Percentiles rank a stretch among this genome's conserved stretches.
Evolutionary conservation across 2,888 invertebrate species (phyloP).

Genomic region (Pristionchus entomophagus): DNA sequence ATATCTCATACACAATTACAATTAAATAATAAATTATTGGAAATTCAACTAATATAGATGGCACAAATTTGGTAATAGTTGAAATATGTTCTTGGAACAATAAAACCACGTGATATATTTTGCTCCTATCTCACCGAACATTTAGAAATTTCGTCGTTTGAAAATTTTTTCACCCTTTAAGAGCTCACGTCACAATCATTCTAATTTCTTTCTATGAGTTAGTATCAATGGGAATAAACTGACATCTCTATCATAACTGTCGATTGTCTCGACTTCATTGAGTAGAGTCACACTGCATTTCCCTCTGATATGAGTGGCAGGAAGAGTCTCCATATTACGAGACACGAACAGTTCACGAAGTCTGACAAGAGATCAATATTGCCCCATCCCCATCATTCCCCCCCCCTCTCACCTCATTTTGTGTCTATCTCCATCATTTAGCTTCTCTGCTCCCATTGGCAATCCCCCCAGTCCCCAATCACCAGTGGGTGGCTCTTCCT

Average conservation of each 20-base stretch:
- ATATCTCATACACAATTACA: not conserved
- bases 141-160: too few species aligned
- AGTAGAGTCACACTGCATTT: slow-evolving; percentile 98
- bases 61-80: too few species aligned
- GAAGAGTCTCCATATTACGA: slow-evolving; percentile 82
- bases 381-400: not conserved
- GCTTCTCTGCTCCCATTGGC: slow-evolving; percentile 61
- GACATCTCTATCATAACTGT: slow-evolving; percentile 89
- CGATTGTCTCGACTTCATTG: slow-evolving; percentile 97
- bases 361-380: slow-evolving; percentile 63
- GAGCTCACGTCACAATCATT: too few species aligned
- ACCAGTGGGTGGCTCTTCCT: not conserved
- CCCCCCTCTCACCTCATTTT: slow-evolving; percentile 54
- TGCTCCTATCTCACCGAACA: too few species aligned
- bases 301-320: slow-evolving; percentile 95
- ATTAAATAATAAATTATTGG: too few species aligned
- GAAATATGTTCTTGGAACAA: too few species aligned
- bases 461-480: slow-evolving; percentile 77
- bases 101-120: too few species aligned
- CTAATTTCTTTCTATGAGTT: too few species aligned
- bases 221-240: too few species aligned
- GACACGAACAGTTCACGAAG: slow-evolving; percentile 91
- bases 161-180: too few species aligned
- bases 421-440: slow-evolving; percentile 60
- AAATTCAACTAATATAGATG: too few species aligned